Evolutionary conservation across 2,113 vertebrate species (phyloP).

Genomic region (Anoura caudifer): DNA sequence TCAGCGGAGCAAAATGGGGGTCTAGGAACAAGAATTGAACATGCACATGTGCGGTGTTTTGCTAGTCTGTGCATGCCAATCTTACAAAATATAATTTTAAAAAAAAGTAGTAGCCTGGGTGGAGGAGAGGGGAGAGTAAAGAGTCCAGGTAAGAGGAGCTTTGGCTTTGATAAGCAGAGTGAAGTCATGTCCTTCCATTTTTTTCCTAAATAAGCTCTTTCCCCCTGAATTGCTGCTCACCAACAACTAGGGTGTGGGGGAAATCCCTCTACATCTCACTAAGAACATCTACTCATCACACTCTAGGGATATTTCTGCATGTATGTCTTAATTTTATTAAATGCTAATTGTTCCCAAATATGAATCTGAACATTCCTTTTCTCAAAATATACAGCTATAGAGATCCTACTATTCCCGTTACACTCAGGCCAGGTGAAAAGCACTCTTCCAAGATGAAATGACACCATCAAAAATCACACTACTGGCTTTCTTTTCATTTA

Average conservation of each 20-base stretch:
- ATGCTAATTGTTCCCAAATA: slow-evolving; percentile 34
- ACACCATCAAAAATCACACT: slow-evolving; percentile 38
- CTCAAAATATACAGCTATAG: not conserved
- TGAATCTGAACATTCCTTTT: slow-evolving; percentile 24
- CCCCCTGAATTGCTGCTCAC: not conserved
- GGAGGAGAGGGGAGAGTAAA: not conserved
- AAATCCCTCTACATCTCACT: not conserved
- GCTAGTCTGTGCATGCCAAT: not conserved
- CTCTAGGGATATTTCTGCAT: not conserved
- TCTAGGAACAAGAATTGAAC: not conserved
- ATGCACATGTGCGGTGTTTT: not conserved
- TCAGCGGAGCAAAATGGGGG: not conserved
- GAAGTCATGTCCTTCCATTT: too few relatives aligned
- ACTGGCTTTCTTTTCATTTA: slow-evolving; percentile 55
- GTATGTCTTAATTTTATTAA: slow-evolving; percentile 21
- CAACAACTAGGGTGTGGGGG: not conserved
- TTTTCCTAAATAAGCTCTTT: not conserved
- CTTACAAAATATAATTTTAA: not conserved
- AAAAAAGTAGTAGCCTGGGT: not conserved
- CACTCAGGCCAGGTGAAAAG: not conserved
- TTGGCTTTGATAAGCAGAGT: not conserved
- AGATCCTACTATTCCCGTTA: not conserved
- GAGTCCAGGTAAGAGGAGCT: not conserved
- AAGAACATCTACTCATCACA: not conserved
- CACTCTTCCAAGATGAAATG: not conserved